Evolutionary conservation across 2,888 invertebrate species (phyloP), one percentile per base, ranked within the genome.

Genomic region (Aspidiotus destructor): DNA sequence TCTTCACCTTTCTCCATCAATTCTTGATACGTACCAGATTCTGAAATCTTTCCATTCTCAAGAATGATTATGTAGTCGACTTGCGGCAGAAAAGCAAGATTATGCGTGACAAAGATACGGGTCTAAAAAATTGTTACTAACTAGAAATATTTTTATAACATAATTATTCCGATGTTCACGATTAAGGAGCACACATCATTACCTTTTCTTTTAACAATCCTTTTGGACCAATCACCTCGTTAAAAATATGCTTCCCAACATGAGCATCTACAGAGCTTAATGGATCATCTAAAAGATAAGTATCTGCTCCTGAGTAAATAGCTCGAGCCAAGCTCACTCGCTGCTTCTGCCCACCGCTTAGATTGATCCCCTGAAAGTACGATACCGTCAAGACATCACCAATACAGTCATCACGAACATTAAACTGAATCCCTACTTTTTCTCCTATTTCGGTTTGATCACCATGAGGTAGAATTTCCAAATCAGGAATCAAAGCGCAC

Each of bases 231-330:
- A 85, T 79, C n/a, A 85, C 83, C 64, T 82, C 76, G 60, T 84
- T 80, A 75, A 85, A 85, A 70, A 86, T 81, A 73, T 84, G 84
- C 75, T 82, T 83, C 7, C 85, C 85, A 48, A 85, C 85, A 73
- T 85, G 85, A 7, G 82, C 78, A 75, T 86, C 85, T 1, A 86
- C 84, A 11, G 85, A 84, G 72, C 82, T 81, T 9, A 91, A 80
- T 2, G 98, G 97, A 82, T 99, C 98, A 76, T 99, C 98, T 74
- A 99, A 80, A 75, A 95, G 86, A 78, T 94, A 96, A 71, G 94
- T 82, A 75, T 95, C 94, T 0, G 89, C 84, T 77, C 92, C 85
- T 74, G 84, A 85, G 78, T 95, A 96, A 1, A 94, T 92, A 1
- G 95, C 93, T 73, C 96, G 83, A 0, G 96, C 95, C 71, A 96